Evolutionary conservation across 2,888 invertebrate species (phyloP).

Genomic region (Hecatera dysodea): DNA sequence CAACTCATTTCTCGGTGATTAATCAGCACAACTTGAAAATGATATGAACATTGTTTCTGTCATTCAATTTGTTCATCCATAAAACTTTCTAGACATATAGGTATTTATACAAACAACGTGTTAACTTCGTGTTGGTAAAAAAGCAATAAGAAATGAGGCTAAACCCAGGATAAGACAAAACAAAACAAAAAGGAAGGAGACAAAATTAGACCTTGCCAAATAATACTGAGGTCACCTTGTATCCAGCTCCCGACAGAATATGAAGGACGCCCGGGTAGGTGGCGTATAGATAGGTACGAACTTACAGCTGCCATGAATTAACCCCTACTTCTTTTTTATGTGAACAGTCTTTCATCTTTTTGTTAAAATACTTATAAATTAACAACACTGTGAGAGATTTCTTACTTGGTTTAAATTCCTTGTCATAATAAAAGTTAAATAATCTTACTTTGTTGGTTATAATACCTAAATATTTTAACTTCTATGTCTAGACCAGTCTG

Average conservation of each 20-base stretch:
- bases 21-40: slow-evolving; percentile 16
- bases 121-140: slow-evolving; percentile 6
- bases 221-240: slow-evolving; percentile 58
- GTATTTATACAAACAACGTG: neutral
- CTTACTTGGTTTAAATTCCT: neutral
- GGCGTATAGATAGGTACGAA: slow-evolving; percentile 1
- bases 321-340: slow-evolving; percentile 34
- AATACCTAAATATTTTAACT: neutral
- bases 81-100: neutral
- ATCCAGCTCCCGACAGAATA: slow-evolving; percentile 45
- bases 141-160: slow-evolving; percentile 15
- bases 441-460: neutral
- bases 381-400: neutral
- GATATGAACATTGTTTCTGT: slow-evolving; percentile 27
- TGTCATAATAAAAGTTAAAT: neutral
- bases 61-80: slow-evolving; percentile 18
- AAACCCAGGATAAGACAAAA: slow-evolving; percentile 28
- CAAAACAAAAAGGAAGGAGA: slow-evolving; percentile 38
- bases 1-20: slow-evolving; percentile 29
- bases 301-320: slow-evolving; percentile 32
- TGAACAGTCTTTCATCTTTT: neutral
- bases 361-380: slow-evolving; percentile 7
- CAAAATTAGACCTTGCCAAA: slow-evolving; percentile 52
- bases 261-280: slow-evolving; percentile 52
- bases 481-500: neutral